Evolutionary conservation across 1,140 invertebrate species (phyloP), one percentile per base, ranked within the genome.

Genomic region (Tribolium castaneum): DNA sequence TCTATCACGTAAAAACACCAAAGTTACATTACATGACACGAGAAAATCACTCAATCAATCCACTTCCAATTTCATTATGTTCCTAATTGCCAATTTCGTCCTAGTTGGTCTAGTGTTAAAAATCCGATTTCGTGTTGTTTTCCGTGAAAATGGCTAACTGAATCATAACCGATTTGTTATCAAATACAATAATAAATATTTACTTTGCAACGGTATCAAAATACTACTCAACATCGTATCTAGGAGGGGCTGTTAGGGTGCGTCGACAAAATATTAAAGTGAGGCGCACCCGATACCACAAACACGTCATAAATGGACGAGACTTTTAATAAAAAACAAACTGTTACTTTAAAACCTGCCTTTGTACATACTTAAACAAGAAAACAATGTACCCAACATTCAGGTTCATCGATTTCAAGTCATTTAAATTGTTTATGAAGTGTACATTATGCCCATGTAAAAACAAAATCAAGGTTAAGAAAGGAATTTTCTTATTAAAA

Each of bases 261-360:
- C 59, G 59, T 66, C 59, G 25, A 35, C 59, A n/a, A 66, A 66
- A 66, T 66, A 66, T 66, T 66, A 66, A 66, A 25, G 59, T 34
- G 54, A 59, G 59, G 59, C 59, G 45, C 59, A 66, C 59, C 59
- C 59, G 59, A 66, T 12, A 30, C 59, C 59, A 22, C 59, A 14
- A 25, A n/a, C 22, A 25, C 59, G 59, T 35, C 59, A 35, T 66
- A 66, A 45, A 66, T 66, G 59, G 12, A 66, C n/a, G 25, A 35
- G 30, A 66, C 59, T 59, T 45, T 45, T 45, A 45, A 45, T 45
- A 45, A 45, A 30, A 30, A 30, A 4, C 3, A 1, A 45, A 45
- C n/a, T 10, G 39, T 45, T 45, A 45, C 39, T 9, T 45, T 45
- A 45, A 45, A 52, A 52, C 5, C 16, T 19, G 1, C 49, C 49